phyloP scores from a whole-genome alignment of 1,140 invertebrate species.

The Chrysoperla carnea region DNA sequence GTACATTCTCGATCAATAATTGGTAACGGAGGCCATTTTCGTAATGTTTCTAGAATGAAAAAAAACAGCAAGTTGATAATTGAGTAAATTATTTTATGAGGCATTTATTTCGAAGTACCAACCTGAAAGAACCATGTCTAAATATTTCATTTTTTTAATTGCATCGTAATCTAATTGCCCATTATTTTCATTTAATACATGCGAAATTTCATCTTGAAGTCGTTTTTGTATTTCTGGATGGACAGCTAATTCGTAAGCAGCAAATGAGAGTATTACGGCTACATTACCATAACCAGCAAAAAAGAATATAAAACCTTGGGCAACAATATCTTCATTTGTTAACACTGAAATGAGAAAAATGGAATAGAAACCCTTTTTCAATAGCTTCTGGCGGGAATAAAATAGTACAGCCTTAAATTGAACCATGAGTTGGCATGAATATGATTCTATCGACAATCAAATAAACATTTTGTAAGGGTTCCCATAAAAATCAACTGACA shows the following conservation, averaged over 20 bases:
- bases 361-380: neutral
- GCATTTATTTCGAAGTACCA: neutral
- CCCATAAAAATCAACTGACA: too few species aligned
- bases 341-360: conserved; percentile 8
- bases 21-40: conserved; percentile 31
- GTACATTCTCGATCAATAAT: conserved; percentile 27
- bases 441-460: too few species aligned
- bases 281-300: conserved; percentile 33
- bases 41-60: conserved; percentile 28
- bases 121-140: conserved; percentile 26
- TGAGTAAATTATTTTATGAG: neutral
- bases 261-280: conserved; percentile 18
- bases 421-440: too few species aligned
- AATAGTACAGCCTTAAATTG: too few species aligned
- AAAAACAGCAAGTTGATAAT: conserved; percentile 1
- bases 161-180: conserved; percentile 22
- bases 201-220: conserved; percentile 35
- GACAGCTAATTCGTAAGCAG: conserved; percentile 27
- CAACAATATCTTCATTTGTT: conserved; percentile 25
- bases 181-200: conserved; percentile 17
- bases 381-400: neutral
- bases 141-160: conserved; percentile 22
- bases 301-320: conserved; percentile 31
- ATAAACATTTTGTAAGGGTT: too few species aligned
- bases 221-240: conserved; percentile 33